phyloP scores from a whole-genome alignment of 37 sponge, comb jelly and placozoan genomes.

The Petrosia ficiformis region DNA sequence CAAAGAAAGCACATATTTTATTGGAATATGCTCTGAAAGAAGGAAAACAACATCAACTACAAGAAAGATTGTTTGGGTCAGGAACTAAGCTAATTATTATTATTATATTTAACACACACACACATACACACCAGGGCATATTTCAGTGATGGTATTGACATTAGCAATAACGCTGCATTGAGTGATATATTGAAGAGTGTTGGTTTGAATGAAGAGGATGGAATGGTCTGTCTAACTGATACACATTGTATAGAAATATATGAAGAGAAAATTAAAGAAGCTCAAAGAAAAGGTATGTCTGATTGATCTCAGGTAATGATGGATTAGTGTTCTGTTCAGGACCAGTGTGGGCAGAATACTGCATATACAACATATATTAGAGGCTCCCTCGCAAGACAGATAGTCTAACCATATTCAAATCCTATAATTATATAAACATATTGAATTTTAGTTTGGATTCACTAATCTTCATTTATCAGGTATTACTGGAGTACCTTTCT shows the following conservation, averaged over 20 bases:
- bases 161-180: slow-evolving; percentile 39
- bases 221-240: slow-evolving; percentile 13
- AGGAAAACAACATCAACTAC: slow-evolving; percentile 63
- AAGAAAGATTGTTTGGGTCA: slow-evolving; percentile 36
- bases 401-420: too few relatives aligned
- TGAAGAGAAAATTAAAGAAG: slow-evolving; percentile 40
- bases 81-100: neutral
- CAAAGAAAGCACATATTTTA: slow-evolving; percentile 66
- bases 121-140: slow-evolving; percentile 9
- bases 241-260: slow-evolving; percentile 2
- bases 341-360: too few relatives aligned
- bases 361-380: too few relatives aligned
- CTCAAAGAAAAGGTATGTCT: slow-evolving; percentile 34
- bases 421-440: too few relatives aligned
- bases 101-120: neutral
- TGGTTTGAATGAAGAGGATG: slow-evolving; percentile 34
- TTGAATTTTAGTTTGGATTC: too few relatives aligned
- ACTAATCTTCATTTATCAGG: slow-evolving; percentile 13
- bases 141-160: slow-evolving; percentile 48
- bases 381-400: too few relatives aligned
- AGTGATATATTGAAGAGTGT: slow-evolving; percentile 7
- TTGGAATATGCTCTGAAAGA: slow-evolving; percentile 49
- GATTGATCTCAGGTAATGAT: neutral
- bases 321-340: too few relatives aligned
- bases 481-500: slow-evolving; percentile 53